Evolutionary conservation across 2,888 invertebrate species (phyloP), one percentile per base, ranked within the genome.

Genomic region (Dolomedes plantarius): DNA sequence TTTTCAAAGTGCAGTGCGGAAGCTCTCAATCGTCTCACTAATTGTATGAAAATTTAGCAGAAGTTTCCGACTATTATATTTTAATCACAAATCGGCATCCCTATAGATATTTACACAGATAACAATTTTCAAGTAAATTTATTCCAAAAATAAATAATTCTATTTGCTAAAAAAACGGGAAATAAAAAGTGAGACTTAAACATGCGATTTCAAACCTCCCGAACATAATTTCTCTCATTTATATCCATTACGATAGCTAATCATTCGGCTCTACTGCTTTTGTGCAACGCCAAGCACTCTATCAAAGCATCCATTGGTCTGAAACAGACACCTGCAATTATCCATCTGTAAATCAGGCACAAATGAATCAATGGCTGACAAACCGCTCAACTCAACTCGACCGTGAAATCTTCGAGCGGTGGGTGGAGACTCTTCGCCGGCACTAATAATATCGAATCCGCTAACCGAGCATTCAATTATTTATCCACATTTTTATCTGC

Each of bases 391-490:
- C 69, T 69, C 67, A 65, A 41, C 69, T 23, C 64, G 27, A 76
- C 50, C 82, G 71, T 72, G 64, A 76, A 82, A 82, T 82, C 75
- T 39, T 46, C 62, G 23, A 36, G 50, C 46, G 41, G 71, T 36
- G 78, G 67, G 73, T 73, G 80, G 29, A 29, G 41, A 64, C 36
- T 67, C 73, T 50, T 67, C 78, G 78, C 31, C 29, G 68, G 68
- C 28, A 19, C 68, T 71, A 71, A 76, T 65, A 46, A 72, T 72
- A 76, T 65, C 64, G 68, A 64, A 76, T 64, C 36, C 65, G 65
- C 82, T 83, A 83, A 83, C 65, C 65, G 76, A 46, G 39, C 64
- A 3, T 27, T 83, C 71, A 64, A 83, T 83, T 64, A 83, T 83
- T 76, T 50, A 83, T 64, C 36, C 46, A 72, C 46, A 6, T 78